phyloP scores from a whole-genome alignment of 2,113 vertebrate species.

The Strix uralensis region DNA sequence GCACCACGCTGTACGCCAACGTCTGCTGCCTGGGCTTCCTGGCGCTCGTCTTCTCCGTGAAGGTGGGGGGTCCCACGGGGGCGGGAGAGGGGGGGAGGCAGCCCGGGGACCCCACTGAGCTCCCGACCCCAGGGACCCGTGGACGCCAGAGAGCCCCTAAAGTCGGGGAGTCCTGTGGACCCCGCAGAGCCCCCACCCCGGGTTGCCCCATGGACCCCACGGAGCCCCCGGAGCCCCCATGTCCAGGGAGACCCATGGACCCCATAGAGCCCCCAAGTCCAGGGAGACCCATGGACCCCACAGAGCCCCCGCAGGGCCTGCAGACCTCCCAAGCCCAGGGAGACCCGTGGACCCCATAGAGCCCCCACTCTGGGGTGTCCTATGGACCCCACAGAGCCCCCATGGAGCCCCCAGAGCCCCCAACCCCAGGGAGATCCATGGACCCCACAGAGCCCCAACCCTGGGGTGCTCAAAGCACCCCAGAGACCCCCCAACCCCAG shows the following conservation, averaged over 20 bases:
- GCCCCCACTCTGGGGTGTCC: not conserved
- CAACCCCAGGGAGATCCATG: not conserved
- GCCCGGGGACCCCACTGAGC: too few species aligned
- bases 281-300: not conserved
- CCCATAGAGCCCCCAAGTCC: not conserved
- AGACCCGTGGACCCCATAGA: not conserved
- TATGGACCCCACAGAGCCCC: not conserved
- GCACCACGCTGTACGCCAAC: conserved; percentile 82
- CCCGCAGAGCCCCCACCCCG: not conserved
- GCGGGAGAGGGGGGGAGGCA: not conserved
- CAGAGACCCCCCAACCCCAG: not conserved
- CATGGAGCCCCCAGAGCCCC: not conserved
- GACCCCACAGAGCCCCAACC: not conserved
- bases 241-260: not conserved
- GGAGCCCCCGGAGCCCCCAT: not conserved
- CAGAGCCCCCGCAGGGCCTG: not conserved
- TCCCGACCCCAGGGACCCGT: too few species aligned
- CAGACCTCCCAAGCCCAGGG: not conserved
- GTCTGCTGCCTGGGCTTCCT: conserved; percentile 86
- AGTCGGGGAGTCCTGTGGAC: too few species aligned
- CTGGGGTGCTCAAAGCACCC: not conserved
- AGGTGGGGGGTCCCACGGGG: conserved; percentile 62
- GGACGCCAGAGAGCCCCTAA: too few species aligned
- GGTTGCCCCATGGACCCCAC: not conserved
- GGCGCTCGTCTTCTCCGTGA: conserved; percentile 86